Conservation (phyloP, 92 coral and sea anemone species). For the Pocillopora meandrina region DNA sequence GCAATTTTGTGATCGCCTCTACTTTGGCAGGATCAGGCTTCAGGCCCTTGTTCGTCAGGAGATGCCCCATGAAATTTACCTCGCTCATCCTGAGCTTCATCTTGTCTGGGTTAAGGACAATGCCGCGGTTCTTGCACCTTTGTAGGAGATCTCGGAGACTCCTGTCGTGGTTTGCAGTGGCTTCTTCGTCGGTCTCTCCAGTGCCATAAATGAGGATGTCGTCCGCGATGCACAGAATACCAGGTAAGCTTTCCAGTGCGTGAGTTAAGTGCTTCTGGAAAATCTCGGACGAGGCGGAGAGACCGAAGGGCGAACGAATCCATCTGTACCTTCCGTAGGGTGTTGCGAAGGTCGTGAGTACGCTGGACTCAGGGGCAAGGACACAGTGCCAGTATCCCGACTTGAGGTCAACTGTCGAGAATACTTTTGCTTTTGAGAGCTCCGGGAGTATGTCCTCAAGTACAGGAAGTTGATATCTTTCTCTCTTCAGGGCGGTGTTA, state of each 20-base stretch:
- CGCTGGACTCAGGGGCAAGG: neutral
- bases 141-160: neutral
- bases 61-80: constrained; percentile 20
- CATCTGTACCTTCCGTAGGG: constrained; percentile 18
- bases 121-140: neutral
- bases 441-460: constrained; percentile 37
- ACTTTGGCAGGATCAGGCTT: constrained; percentile 45
- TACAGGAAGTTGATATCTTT: constrained; percentile 30
- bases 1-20: constrained; percentile 3
- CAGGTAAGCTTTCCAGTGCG: constrained; percentile 1
- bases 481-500: constrained; percentile 27
- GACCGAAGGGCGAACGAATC: constrained; percentile 21
- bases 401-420: constrained; percentile 33
- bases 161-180: constrained; percentile 13
- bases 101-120: constrained; percentile 25
- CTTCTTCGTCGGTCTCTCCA: constrained; percentile 11
- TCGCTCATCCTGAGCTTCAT: constrained; percentile 13
- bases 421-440: constrained; percentile 31
- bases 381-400: constrained; percentile 40
- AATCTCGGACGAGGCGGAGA: constrained; percentile 16
- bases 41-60: too few relatives aligned
- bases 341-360: constrained; percentile 19
- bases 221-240: constrained; percentile 5
- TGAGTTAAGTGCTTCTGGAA: constrained; percentile 4
- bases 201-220: constrained; percentile 18